Percentiles rank a stretch among this genome's conserved stretches.
These are phyloP conservation scores for Lampris megalopsis DNA, from an alignment of 2,113 vertebrate species.

Conservation along the genomic window DNA sequence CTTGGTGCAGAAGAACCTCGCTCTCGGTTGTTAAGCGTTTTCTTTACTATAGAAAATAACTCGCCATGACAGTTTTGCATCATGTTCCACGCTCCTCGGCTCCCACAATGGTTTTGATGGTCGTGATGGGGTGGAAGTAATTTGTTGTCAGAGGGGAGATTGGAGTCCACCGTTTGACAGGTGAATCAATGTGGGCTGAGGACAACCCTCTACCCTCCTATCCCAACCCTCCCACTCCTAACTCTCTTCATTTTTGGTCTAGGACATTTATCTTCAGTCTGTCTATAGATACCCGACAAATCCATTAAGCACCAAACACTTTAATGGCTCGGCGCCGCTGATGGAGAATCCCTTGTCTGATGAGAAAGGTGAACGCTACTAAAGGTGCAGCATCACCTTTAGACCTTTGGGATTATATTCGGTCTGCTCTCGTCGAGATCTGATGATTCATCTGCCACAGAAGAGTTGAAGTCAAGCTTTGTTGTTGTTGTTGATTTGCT, in stretches of 20 bases:
- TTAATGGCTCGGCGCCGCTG: conserved; percentile 79
- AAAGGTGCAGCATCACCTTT: conserved; percentile 63
- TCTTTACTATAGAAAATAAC: too few relatives aligned
- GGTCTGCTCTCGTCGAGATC: conserved; percentile 16
- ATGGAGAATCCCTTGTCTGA: conserved; percentile 80
- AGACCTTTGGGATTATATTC: conserved; percentile 68
- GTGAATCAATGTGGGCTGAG: conserved; percentile 75
- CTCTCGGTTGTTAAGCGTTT: background rate
- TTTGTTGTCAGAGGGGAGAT: conserved; percentile 72
- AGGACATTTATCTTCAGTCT: conserved; percentile 80
- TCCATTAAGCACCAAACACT: conserved; percentile 82
- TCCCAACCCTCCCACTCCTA: conserved; percentile 63
- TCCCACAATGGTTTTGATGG: conserved; percentile 62
- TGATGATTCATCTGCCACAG: too few relatives aligned
- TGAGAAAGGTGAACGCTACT: conserved; percentile 72
- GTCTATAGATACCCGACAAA: conserved; percentile 80
- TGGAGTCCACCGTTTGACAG: conserved; percentile 73
- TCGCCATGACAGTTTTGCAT: conserved; percentile 20
- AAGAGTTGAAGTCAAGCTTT: conserved; percentile 27
- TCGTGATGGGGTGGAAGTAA: conserved; percentile 63
- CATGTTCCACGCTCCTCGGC: conserved; percentile 47
- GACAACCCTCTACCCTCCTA: conserved; percentile 59
- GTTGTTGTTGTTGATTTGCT: conserved; percentile 22
- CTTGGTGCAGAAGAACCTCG: background rate
- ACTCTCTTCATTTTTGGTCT: conserved; percentile 80